Percentiles rank a stretch among this genome's conserved stretches.
Evolutionary conservation across 2,113 vertebrate genomes (phyloP).

Genomic region (Rhinopomastus cyanomelas): DNA sequence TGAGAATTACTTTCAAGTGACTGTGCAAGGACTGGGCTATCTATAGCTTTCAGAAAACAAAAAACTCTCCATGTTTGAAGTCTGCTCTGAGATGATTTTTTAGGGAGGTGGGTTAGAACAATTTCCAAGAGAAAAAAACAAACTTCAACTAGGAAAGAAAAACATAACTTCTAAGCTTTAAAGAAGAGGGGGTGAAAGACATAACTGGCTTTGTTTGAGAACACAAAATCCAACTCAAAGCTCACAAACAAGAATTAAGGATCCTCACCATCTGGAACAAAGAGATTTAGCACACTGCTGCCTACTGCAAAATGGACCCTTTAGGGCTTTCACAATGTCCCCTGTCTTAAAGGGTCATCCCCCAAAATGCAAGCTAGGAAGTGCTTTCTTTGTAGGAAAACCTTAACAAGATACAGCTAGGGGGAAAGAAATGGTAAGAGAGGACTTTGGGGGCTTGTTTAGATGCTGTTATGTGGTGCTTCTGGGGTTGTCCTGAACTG

Average conservation of each 20-base stretch:
- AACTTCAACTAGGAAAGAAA: neutral
- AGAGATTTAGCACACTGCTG: neutral
- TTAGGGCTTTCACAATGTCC: neutral
- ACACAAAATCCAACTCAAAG: neutral
- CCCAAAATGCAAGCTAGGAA: neutral
- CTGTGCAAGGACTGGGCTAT: neutral
- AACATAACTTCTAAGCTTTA: neutral
- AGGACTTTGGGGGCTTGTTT: neutral
- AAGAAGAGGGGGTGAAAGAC: fast-evolving
- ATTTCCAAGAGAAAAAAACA: neutral
- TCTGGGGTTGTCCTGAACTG: neutral
- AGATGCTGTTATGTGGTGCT: neutral
- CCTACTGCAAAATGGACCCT: neutral
- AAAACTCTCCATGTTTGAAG: neutral
- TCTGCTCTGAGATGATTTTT: neutral
- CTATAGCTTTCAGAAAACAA: conserved; percentile 10
- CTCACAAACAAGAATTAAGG: neutral
- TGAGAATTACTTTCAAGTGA: conserved; percentile 6
- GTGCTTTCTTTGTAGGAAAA: neutral
- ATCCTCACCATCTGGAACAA: neutral
- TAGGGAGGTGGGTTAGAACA: neutral
- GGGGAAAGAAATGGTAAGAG: neutral
- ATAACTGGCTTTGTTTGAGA: neutral
- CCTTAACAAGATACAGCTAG: neutral
- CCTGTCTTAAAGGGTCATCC: neutral